Conservation (phyloP, 2,113 vertebrate genomes). For the Triplophysa dalaica region DNA sequence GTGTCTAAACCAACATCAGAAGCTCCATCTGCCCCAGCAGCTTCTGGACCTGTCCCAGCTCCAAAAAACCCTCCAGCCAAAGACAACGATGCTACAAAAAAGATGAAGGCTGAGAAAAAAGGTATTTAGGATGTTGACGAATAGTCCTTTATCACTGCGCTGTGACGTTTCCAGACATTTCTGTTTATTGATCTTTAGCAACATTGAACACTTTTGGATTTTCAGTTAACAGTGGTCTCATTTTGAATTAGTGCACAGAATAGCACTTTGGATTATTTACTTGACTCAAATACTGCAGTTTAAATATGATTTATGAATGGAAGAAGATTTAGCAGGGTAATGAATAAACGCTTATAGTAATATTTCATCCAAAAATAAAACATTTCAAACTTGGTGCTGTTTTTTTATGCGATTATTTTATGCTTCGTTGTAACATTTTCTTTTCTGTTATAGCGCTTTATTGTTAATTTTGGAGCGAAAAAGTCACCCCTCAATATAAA, state of each 20-base stretch:
- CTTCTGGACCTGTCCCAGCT: conserved; percentile 60
- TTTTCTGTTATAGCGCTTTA: too few relatives aligned
- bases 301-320: too few relatives aligned
- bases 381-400: too few relatives aligned
- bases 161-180: not conserved
- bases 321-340: too few relatives aligned
- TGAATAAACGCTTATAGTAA: too few relatives aligned
- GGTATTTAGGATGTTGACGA: conserved; percentile 68
- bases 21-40: conserved; percentile 56
- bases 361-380: too few relatives aligned
- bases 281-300: too few relatives aligned
- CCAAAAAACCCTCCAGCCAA: conserved; percentile 63
- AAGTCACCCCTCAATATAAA: too few relatives aligned
- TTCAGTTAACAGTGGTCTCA: not conserved
- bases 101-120: conserved; percentile 86
- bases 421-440: too few relatives aligned
- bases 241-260: not conserved
- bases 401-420: too few relatives aligned
- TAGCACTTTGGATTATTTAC: not conserved
- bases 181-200: not conserved
- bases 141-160: not conserved
- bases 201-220: not conserved
- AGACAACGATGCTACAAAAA: conserved; percentile 80
- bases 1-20: conserved; percentile 55
- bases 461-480: too few relatives aligned